Evolutionary conservation across 2,888 invertebrate species (phyloP).

Genomic region (Theodoxus fluviatilis): DNA sequence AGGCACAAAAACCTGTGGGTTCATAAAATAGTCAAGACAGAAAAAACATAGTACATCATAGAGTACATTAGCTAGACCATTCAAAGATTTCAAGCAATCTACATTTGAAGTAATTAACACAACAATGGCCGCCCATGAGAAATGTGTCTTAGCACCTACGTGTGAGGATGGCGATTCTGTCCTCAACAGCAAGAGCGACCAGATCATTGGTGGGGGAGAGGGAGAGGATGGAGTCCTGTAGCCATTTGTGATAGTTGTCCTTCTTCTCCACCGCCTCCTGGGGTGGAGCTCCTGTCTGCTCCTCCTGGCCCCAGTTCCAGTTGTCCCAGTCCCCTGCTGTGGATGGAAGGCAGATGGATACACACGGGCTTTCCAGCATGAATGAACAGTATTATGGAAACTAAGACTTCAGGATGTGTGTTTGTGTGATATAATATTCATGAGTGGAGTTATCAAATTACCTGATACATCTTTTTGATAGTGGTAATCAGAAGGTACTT

Average conservation of each 20-base stretch:
- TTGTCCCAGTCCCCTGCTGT: slow-evolving; percentile 48
- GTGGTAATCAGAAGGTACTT: too few relatives aligned
- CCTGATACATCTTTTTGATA: too few relatives aligned
- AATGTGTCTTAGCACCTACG: slow-evolving; percentile 42
- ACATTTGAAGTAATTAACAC: background rate
- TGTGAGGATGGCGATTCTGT: slow-evolving; percentile 73
- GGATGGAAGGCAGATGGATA: background rate
- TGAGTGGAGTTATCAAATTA: too few relatives aligned
- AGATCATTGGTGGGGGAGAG: slow-evolving; percentile 76
- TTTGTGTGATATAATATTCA: too few relatives aligned
- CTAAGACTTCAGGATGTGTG: too few relatives aligned
- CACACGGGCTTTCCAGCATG: too few relatives aligned
- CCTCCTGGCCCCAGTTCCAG: slow-evolving; percentile 60
- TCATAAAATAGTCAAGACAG: slow-evolving; percentile 15
- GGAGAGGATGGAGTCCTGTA: slow-evolving; percentile 75
- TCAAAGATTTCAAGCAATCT: background rate
- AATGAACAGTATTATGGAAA: too few relatives aligned
- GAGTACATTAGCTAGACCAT: background rate
- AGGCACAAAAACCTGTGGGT: background rate
- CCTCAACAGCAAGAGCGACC: slow-evolving; percentile 74
- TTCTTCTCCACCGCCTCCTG: slow-evolving; percentile 33
- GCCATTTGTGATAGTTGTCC: slow-evolving; percentile 69
- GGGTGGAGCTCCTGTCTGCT: slow-evolving; percentile 36
- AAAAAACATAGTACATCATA: background rate
- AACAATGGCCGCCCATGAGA: background rate